Evolutionary conservation across 1,140 invertebrate genomes (phyloP).

Genomic region (Pseudomyrmex sp.): DNA sequence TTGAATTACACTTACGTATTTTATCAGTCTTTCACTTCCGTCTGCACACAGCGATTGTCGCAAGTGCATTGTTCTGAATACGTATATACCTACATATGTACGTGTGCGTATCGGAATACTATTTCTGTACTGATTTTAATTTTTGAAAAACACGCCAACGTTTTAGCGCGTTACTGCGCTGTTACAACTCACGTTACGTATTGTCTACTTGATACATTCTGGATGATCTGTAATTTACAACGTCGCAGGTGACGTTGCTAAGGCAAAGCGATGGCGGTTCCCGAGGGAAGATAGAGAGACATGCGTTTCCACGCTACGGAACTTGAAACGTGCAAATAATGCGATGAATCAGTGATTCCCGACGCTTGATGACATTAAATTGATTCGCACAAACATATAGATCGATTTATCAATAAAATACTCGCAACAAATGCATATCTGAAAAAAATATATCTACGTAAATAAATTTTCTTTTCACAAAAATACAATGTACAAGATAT

Average conservation of each 20-base stretch:
- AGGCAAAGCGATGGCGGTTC: not conserved
- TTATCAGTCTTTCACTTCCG: too few species aligned
- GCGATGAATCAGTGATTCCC: constrained; percentile 13
- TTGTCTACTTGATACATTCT: constrained; percentile 50
- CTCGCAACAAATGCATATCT: too few species aligned
- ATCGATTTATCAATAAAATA: too few species aligned
- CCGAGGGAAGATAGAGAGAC: not conserved
- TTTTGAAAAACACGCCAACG: constrained; percentile 28
- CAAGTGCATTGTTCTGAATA: not conserved
- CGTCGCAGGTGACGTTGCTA: constrained; percentile 23
- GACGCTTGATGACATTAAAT: constrained; percentile 15
- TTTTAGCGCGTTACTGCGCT: not conserved
- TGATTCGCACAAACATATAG: not conserved
- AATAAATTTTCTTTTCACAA: not conserved
- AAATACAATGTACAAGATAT: not conserved
- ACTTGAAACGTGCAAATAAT: constrained; percentile 45
- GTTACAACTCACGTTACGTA: constrained; percentile 38
- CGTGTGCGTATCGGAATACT: constrained; percentile 5
- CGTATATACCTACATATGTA: not conserved
- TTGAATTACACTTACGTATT: too few species aligned
- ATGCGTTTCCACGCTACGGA: constrained; percentile 1
- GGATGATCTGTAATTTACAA: constrained; percentile 54
- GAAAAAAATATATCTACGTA: too few species aligned
- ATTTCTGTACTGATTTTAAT: constrained; percentile 32
- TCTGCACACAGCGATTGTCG: not conserved